Evolutionary conservation across 64 coral and sea anemone species (phyloP).

Genomic region (Trachythela sp.): DNA sequence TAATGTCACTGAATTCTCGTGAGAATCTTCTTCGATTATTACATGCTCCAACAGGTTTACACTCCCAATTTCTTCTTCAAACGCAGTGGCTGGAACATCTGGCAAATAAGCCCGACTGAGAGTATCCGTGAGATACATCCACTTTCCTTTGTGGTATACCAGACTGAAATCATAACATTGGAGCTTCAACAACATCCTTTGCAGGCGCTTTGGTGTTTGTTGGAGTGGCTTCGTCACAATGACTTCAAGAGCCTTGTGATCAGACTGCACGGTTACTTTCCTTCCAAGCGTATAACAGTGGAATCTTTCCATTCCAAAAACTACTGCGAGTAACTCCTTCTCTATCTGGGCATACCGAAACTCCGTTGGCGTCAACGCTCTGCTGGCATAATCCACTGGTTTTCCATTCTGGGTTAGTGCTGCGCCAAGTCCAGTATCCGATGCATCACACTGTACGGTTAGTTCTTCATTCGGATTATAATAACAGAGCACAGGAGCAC

Average conservation of each 20-base stretch:
- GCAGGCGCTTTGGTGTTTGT: constrained; percentile 15
- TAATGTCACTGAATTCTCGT: neutral
- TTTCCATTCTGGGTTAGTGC: constrained; percentile 23
- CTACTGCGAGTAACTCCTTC: too few relatives aligned
- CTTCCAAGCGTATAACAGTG: too few relatives aligned
- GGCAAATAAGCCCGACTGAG: constrained; percentile 26
- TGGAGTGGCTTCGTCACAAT: constrained; percentile 19
- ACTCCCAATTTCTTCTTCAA: neutral
- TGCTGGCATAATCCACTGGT: constrained; percentile 26
- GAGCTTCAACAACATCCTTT: constrained; percentile 31
- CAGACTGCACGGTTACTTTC: too few relatives aligned
- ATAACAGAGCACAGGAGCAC: neutral
- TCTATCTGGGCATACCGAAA: too few relatives aligned
- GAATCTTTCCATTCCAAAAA: too few relatives aligned
- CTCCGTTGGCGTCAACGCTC: constrained; percentile 20
- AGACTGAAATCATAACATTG: constrained; percentile 17
- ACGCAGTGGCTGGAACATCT: neutral
- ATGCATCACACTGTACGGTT: constrained; percentile 29
- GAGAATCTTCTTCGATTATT: neutral
- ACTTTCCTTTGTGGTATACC: constrained; percentile 33
- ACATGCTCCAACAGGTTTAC: neutral
- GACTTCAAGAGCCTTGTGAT: constrained; percentile 24
- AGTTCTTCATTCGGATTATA: constrained; percentile 26
- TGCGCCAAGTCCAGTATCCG: neutral
- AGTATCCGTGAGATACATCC: constrained; percentile 20